phyloP scores from a whole-genome alignment of 2,888 invertebrate species.

The Cataglyphis cursor region DNA sequence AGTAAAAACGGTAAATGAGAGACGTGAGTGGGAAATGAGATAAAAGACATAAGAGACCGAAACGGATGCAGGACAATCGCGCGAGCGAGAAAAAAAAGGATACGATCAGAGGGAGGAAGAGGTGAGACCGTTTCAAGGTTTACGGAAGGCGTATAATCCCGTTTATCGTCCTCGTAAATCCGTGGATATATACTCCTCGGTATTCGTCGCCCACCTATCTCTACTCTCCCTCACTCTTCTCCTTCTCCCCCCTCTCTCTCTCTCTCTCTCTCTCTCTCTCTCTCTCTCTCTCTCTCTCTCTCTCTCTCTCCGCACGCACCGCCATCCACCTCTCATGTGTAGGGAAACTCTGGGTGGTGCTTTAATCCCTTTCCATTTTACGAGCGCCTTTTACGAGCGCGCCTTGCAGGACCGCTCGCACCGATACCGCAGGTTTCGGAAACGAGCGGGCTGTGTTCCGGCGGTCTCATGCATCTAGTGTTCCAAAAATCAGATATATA shows the following conservation, averaged over 20 bases:
- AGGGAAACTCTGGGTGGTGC: conserved; percentile 71
- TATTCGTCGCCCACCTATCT: conserved; percentile 67
- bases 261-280: conserved; percentile 48
- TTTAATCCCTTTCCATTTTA: conserved; percentile 85
- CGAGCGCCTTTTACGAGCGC: conserved; percentile 82
- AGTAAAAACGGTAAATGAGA: conserved; percentile 33
- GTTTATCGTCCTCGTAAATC: conserved; percentile 86
- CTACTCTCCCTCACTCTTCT: conserved; percentile 34
- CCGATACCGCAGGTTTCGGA: conserved; percentile 65
- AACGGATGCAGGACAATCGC: conserved; percentile 22
- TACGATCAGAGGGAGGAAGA: background rate
- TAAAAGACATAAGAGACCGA: conserved; percentile 53
- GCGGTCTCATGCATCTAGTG: conserved; percentile 27
- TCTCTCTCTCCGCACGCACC: background rate
- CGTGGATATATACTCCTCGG: conserved; percentile 80
- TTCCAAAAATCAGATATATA: background rate
- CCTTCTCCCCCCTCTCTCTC: conserved; percentile 50
- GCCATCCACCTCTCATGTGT: conserved; percentile 55
- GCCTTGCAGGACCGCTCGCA: conserved; percentile 65
- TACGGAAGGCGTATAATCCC: conserved; percentile 84
- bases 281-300: conserved; percentile 50
- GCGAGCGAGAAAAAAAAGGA: conserved; percentile 38
- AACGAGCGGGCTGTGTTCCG: conserved; percentile 54
- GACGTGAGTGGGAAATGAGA: conserved; percentile 52
- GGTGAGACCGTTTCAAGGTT: conserved; percentile 82